Evolutionary conservation across 1,140 invertebrate species (phyloP), one percentile per base, ranked within the genome.

Genomic region (Brachionus calyciflorus): DNA sequence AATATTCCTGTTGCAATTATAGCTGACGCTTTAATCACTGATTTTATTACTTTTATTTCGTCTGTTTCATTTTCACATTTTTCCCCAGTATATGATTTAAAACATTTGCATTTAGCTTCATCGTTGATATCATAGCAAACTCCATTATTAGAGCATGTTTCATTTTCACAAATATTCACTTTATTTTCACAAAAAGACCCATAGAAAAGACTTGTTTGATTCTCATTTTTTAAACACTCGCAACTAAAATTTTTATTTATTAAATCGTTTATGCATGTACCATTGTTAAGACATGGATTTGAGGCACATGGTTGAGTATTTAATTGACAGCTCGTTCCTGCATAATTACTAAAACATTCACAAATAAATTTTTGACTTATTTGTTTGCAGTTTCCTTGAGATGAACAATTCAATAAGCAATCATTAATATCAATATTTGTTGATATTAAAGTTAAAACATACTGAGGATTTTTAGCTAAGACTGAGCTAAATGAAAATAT

Each of bases 281-380:
- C 65, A 51, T 70, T 70, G 65, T 70, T 70, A n/a, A 70, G 19
- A 26, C 37, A 70, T 30, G 65, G 65, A 46, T 28, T 49, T 33
- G 65, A 70, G 21, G 65, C 14, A 51, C 65, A 70, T 17, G 41
- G 41, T 24, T 30, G 19, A 48, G 24, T 48, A n/a, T 70, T 33
- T 49, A 70, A 30, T 48, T 48, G 48, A 46, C 65, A 70, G 7
- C 17, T 51, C 3, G 19, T 5, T 3, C 40, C 65, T 46, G 19
- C 10, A 51, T 44, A 70, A 48, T 70, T 48, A 3, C 12, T 28
- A 30, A 49, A 48, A 19, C 65, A 70, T 26, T 70, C 26, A 17
- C 65, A 70, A n/a, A 3, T 37, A 19, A 60, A 60, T 60, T 60
- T n/a, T 7, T 19, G 19, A n/a, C 33, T 33, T 30, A n/a, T 3